Percentiles rank a stretch among this genome's conserved stretches.
phyloP scores from a whole-genome alignment of 2,888 invertebrate species.

The Hydropsyche betteni region DNA sequence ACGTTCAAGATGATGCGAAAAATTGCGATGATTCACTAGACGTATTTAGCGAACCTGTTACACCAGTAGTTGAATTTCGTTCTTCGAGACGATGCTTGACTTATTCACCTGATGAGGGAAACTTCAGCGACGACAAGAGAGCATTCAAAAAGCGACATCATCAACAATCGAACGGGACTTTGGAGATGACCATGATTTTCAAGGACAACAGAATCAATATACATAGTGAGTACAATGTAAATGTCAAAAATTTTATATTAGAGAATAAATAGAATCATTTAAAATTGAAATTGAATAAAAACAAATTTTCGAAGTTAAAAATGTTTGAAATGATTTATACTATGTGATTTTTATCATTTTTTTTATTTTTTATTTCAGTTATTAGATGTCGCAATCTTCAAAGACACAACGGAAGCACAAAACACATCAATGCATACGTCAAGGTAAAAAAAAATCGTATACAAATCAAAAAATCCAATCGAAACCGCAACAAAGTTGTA shows the following conservation, averaged over 20 bases:
- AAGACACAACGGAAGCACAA: conserved; percentile 71
- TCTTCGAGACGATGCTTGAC: conserved; percentile 68
- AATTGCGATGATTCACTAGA: conserved; percentile 60
- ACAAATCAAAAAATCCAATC: too few species aligned
- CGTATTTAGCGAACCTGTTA: conserved; percentile 59
- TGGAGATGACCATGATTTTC: conserved; percentile 71
- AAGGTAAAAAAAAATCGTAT: conserved; percentile 67
- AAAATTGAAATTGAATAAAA: neutral
- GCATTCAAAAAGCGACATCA: conserved; percentile 59
- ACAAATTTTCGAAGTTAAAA: too few species aligned
- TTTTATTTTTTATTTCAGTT: conserved; percentile 65
- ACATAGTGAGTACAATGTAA: conserved; percentile 70
- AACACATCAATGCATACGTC: conserved; percentile 80
- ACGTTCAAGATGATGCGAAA: conserved; percentile 61
- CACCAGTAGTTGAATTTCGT: conserved; percentile 64
- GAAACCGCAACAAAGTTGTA: too few species aligned
- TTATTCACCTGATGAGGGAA: conserved; percentile 66
- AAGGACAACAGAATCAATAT: conserved; percentile 69
- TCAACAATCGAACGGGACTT: conserved; percentile 65
- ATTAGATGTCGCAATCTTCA: conserved; percentile 80
- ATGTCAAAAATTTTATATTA: conserved; percentile 26
- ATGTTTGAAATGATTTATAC: too few species aligned
- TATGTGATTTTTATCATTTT: too few species aligned
- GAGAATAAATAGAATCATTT: neutral
- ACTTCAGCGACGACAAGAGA: conserved; percentile 67